Conservation (phyloP, 2,113 vertebrate species). For the Sisor rabdophorus region DNA sequence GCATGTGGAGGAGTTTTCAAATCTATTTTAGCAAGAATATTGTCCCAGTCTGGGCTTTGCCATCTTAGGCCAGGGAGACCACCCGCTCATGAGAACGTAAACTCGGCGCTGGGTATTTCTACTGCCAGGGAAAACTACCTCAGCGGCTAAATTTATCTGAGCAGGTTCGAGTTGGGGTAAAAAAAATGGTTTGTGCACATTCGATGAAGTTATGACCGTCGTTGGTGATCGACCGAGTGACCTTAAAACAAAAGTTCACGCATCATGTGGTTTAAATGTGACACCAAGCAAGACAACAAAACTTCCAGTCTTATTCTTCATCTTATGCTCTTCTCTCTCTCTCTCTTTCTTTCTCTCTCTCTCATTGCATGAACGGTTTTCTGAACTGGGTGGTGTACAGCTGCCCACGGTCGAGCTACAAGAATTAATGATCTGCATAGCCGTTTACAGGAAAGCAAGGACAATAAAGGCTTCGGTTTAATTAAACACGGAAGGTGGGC, state of each 20-base stretch:
- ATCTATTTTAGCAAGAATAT: slow-evolving; percentile 21
- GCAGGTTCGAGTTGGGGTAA: neutral
- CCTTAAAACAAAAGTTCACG: neutral
- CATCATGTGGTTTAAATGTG: slow-evolving; percentile 7
- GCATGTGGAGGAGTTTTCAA: slow-evolving; percentile 36
- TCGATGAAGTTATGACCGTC: too few relatives aligned
- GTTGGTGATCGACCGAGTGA: neutral
- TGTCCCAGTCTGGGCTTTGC: slow-evolving; percentile 21
- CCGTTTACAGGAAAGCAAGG: slow-evolving; percentile 37
- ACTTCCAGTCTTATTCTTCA: neutral
- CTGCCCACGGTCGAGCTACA: slow-evolving; percentile 15
- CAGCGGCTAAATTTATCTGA: neutral
- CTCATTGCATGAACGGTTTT: slow-evolving; percentile 15
- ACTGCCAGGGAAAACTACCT: slow-evolving; percentile 8
- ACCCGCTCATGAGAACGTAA: slow-evolving; percentile 27
- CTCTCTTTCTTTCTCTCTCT: neutral
- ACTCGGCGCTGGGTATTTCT: neutral
- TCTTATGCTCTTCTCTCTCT: neutral
- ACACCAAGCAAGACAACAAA: slow-evolving; percentile 1
- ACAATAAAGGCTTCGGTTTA: slow-evolving; percentile 42
- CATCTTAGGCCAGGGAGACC: slow-evolving; percentile 12
- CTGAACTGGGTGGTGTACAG: slow-evolving; percentile 11
- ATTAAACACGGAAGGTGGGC: slow-evolving; percentile 42
- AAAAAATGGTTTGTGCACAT: neutral
- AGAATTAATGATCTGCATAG: slow-evolving; percentile 43